phyloP scores from a whole-genome alignment of 2,797 vertebrate genomes.

The Sebastes goodei region DNA sequence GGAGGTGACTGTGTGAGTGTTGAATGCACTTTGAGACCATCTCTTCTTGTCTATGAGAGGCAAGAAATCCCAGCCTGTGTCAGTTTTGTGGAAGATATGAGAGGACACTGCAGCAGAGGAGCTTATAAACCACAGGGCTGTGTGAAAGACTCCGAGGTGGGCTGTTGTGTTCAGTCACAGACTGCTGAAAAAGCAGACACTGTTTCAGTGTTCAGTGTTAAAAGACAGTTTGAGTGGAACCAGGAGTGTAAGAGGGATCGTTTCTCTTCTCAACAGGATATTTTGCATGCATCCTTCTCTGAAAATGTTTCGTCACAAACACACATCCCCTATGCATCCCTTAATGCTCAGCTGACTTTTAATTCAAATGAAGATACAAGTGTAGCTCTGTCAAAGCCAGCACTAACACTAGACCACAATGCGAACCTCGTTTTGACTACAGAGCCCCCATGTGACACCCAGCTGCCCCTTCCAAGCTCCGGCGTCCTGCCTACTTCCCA shows the following conservation, averaged over 20 bases:
- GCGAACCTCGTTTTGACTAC: constrained; percentile 53
- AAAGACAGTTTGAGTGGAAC: background rate
- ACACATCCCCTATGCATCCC: background rate
- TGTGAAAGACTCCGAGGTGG: background rate
- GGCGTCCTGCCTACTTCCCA: background rate
- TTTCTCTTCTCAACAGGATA: constrained; percentile 8
- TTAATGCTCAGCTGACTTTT: constrained; percentile 3
- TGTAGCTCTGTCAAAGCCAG: constrained; percentile 24
- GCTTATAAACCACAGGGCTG: background rate
- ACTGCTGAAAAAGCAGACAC: background rate
- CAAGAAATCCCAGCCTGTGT: constrained; percentile 3
- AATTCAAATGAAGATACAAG: constrained; percentile 11
- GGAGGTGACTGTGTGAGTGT: background rate
- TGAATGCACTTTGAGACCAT: background rate
- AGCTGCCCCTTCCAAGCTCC: background rate
- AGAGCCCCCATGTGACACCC: constrained; percentile 12
- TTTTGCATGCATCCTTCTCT: background rate
- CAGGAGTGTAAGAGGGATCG: background rate
- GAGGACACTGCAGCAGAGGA: background rate
- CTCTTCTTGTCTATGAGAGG: background rate
- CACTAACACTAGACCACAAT: constrained; percentile 62
- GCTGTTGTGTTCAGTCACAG: background rate
- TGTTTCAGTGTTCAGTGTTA: background rate
- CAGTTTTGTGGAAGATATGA: background rate
- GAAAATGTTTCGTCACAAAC: background rate